Evolutionary conservation across 2,888 invertebrate genomes (phyloP).

Genomic region (Limnephilus marmoratus): DNA sequence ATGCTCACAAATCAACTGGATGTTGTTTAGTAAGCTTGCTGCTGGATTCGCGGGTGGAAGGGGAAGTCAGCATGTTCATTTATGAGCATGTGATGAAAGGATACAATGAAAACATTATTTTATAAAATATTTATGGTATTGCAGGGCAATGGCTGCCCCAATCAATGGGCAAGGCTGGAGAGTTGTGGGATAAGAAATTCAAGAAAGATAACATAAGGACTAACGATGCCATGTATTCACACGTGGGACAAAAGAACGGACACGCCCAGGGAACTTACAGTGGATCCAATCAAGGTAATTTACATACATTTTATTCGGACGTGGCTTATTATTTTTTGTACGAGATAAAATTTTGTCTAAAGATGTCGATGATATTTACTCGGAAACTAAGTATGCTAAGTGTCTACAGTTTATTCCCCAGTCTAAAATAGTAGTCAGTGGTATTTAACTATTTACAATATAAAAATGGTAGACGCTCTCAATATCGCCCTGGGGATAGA

Average conservation of each 20-base stretch:
- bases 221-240: neutral
- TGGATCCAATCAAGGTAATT: conserved; percentile 22
- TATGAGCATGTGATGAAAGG: no score
- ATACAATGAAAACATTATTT: neutral
- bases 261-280: neutral
- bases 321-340: neutral
- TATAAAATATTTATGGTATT: neutral
- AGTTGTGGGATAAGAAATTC: neutral
- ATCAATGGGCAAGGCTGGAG: neutral
- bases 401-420: no score
- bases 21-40: no score
- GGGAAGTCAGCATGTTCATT: no score
- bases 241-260: neutral
- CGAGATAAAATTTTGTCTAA: neutral
- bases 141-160: conserved; percentile 28
- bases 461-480: no score
- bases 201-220: neutral
- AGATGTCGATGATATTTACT: neutral
- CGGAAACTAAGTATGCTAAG: no score
- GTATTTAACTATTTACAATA: no score
- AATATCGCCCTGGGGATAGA: no score
- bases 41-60: no score
- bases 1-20: no score
- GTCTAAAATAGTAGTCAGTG: no score
- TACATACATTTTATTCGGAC: neutral